Conservation (phyloP, 2,888 invertebrate genomes). For the Zonitis immaculata region DNA sequence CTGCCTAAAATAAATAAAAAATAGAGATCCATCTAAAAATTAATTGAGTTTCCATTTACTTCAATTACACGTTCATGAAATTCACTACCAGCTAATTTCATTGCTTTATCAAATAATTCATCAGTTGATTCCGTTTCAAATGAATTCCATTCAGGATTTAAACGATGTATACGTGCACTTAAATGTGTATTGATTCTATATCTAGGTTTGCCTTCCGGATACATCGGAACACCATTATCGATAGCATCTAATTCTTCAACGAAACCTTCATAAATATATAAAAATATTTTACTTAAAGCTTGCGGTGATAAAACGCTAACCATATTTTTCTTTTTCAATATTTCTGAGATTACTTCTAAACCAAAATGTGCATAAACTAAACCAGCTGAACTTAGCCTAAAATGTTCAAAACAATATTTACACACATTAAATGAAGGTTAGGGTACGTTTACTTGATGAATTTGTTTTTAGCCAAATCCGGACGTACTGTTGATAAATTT, state of each 20-base stretch:
- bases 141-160: constrained; percentile 84
- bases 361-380: constrained; percentile 89
- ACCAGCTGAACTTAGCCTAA: constrained; percentile 91
- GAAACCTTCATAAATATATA: constrained; percentile 77
- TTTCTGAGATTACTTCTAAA: constrained; percentile 63
- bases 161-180: constrained; percentile 65
- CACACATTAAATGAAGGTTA: neutral
- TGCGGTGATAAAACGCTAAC: constrained; percentile 46
- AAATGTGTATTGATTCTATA: constrained; percentile 79
- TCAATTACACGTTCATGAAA: constrained; percentile 64
- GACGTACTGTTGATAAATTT: constrained; percentile 60
- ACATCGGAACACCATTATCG: constrained; percentile 91
- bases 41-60: constrained; percentile 26
- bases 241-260: constrained; percentile 94
- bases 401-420: constrained; percentile 22
- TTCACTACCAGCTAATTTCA: constrained; percentile 72
- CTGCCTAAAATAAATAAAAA: constrained; percentile 49
- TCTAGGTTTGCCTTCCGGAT: constrained; percentile 61
- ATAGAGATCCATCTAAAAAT: neutral
- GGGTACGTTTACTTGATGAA: constrained; percentile 57
- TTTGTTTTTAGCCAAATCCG: constrained; percentile 57
- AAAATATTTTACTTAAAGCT: constrained; percentile 57
- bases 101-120: constrained; percentile 70
- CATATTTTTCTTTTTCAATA: constrained; percentile 50
- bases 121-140: constrained; percentile 50